These are phyloP conservation scores for Caenorhabditis sp. DNA, from an alignment of 2,888 invertebrate genomes.

Conservation along the genomic window DNA sequence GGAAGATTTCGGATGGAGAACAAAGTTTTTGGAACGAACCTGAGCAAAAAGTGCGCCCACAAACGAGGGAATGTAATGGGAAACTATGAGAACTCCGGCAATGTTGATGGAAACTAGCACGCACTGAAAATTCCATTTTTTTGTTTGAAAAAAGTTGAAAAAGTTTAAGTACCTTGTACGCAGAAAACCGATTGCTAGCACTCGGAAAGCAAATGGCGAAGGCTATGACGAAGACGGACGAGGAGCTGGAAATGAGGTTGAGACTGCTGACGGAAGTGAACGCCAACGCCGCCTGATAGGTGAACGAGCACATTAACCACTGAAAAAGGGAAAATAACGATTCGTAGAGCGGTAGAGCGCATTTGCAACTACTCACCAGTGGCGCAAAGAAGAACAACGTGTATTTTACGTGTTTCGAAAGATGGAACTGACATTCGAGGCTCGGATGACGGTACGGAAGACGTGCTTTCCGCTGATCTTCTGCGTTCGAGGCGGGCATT, in stretches of 20 bases:
- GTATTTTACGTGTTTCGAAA: constrained; percentile 63
- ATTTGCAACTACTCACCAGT: constrained; percentile 61
- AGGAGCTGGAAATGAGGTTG: constrained; percentile 90
- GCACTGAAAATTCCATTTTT: constrained; percentile 54
- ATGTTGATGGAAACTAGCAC: constrained; percentile 72
- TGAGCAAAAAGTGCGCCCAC: constrained; percentile 70
- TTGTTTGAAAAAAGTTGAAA: neutral
- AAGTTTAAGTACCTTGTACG: constrained; percentile 79
- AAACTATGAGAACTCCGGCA: constrained; percentile 73
- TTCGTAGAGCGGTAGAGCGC: neutral
- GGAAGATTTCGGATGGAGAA: too few species aligned
- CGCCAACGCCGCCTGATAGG: constrained; percentile 90
- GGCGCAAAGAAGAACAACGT: constrained; percentile 74
- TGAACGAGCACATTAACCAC: constrained; percentile 96
- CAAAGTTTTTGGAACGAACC: constrained; percentile 13
- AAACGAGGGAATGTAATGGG: constrained; percentile 70
- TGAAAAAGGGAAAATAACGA: constrained; percentile 81
- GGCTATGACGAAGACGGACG: constrained; percentile 90
- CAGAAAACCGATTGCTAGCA: constrained; percentile 87
- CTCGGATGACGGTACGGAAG: constrained; percentile 86
- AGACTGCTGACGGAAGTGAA: constrained; percentile 90
- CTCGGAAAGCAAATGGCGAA: constrained; percentile 85
- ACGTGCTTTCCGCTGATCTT: constrained; percentile 91
- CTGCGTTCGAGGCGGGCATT: constrained; percentile 83
- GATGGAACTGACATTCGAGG: constrained; percentile 46